These are phyloP conservation scores for Chelonoidis abingdonii DNA, from an alignment of 2,113 vertebrate species.

Conservation along the genomic window DNA sequence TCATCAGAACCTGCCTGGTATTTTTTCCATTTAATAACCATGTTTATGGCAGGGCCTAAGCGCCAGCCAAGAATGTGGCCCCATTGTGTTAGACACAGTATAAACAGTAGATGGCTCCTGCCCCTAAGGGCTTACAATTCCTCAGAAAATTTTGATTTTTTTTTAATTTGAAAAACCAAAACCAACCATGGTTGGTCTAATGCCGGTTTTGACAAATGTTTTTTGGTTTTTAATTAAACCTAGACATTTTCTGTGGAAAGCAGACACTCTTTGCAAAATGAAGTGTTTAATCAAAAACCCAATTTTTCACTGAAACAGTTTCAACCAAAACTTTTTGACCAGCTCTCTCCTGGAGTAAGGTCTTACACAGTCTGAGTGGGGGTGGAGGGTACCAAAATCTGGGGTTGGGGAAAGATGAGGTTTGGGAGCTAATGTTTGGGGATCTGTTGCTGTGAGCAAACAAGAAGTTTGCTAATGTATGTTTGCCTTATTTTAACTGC, in stretches of 20 bases:
- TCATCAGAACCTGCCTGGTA: not conserved
- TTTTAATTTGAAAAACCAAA: not conserved
- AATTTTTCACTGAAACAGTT: not conserved
- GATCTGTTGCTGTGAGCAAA: not conserved
- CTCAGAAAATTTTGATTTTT: not conserved
- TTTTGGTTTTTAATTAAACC: not conserved
- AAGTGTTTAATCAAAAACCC: not conserved
- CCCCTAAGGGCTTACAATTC: not conserved
- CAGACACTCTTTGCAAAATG: not conserved
- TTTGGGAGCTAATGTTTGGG: fast-evolving
- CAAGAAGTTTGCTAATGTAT: not conserved
- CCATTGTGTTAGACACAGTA: not conserved
- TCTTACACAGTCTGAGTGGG: not conserved
- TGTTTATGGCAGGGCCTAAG: not conserved
- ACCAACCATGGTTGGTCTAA: not conserved
- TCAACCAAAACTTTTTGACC: no score
- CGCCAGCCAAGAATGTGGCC: not conserved
- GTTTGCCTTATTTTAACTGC: constrained; percentile 15
- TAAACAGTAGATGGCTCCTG: not conserved
- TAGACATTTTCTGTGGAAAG: not conserved
- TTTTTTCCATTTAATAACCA: not conserved
- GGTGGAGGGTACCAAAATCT: not conserved
- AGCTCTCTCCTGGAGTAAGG: not conserved
- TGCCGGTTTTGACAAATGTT: not conserved
- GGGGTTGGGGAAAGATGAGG: not conserved